phyloP scores from a whole-genome alignment of 2,797 vertebrate species.

The Linurgus olivaceus region DNA sequence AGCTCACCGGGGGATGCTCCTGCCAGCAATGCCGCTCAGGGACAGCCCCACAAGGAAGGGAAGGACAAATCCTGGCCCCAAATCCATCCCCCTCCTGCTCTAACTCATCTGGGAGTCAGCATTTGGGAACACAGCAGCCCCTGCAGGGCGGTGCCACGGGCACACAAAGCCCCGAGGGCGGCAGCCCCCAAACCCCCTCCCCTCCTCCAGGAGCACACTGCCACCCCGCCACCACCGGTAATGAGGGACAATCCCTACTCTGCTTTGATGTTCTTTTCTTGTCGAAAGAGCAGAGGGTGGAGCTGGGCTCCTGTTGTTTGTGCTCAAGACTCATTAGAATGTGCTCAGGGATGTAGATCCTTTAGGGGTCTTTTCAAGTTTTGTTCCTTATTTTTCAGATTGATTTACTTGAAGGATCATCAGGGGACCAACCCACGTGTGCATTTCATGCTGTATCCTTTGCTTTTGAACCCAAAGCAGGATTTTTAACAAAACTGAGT shows the following conservation, averaged over 20 bases:
- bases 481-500: neutral
- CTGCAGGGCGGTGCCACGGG: fast-evolving
- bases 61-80: no score
- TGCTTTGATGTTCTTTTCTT: conserved; percentile 4
- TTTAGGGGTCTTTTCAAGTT: neutral
- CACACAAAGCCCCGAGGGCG: neutral
- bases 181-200: neutral
- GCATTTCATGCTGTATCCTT: neutral
- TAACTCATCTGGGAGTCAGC: no score
- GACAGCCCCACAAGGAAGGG: no score
- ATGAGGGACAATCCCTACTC: neutral
- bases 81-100: no score
- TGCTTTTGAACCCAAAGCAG: neutral
- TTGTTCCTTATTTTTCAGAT: conserved; percentile 33
- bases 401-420: conserved; percentile 33
- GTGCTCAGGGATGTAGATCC: neutral
- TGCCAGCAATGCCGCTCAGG: no score
- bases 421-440: conserved; percentile 9
- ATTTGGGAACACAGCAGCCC: fast-evolving
- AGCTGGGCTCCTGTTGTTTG: neutral
- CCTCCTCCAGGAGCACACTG: neutral
- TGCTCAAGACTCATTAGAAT: neutral
- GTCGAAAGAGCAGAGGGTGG: neutral
- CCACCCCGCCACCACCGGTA: no score
- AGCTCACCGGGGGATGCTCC: no score